Percentiles rank a stretch among this genome's conserved stretches.
Conservation (phyloP, 92 coral and sea anemone genomes). For the Nematostella vectensis region DNA sequence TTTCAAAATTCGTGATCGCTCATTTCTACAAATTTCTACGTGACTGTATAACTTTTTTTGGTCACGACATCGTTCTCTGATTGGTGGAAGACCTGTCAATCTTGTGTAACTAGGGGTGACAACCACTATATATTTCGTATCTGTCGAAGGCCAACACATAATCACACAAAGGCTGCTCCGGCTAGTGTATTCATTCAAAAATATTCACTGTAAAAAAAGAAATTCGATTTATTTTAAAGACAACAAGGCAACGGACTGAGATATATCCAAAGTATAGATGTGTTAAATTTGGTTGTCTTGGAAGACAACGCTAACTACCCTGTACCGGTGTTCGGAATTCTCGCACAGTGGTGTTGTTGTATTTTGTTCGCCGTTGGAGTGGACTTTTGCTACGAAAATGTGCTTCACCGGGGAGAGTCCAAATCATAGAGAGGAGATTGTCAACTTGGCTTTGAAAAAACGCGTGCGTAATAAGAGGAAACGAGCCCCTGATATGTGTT, state of each 20-base stretch:
- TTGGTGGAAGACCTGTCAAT: constrained; percentile 37
- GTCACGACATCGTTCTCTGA: constrained; percentile 1
- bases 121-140: background rate
- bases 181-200: background rate
- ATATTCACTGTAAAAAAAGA: background rate
- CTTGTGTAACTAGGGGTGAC: constrained; percentile 9
- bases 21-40: constrained; percentile 6
- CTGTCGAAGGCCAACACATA: constrained; percentile 5
- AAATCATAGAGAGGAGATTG: constrained; percentile 55
- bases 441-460: constrained; percentile 73
- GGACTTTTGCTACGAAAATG: constrained; percentile 30
- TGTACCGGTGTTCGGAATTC: too few species aligned
- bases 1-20: too few species aligned
- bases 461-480: constrained; percentile 81
- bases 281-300: too few species aligned
- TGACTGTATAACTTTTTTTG: constrained; percentile 2
- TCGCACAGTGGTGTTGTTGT: too few species aligned
- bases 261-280: too few species aligned
- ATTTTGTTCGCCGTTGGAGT: too few species aligned
- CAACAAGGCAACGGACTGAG: too few species aligned
- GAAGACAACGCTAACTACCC: too few species aligned
- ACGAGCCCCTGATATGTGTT: constrained; percentile 91
- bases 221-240: too few species aligned
- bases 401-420: constrained; percentile 50
- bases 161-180: background rate